These are phyloP conservation scores for Chloroceryle aenea DNA, from an alignment of 2,113 vertebrate species.

Conservation along the genomic window DNA sequence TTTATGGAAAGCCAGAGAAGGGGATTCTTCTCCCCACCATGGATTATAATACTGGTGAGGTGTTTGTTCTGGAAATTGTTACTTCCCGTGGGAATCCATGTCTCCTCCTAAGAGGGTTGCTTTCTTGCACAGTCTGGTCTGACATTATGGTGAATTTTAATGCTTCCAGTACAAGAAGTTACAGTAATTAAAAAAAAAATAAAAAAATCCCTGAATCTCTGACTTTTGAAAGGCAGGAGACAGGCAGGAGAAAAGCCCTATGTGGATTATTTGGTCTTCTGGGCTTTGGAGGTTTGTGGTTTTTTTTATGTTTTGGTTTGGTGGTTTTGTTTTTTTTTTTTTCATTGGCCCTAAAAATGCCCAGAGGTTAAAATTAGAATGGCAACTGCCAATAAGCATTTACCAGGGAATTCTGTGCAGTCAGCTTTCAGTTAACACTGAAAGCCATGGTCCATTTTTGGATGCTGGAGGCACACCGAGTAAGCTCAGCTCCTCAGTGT, in stretches of 20 bases:
- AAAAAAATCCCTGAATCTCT: not conserved
- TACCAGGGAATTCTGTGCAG: not conserved
- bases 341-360: not conserved
- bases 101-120: not conserved
- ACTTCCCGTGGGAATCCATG: not conserved
- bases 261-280: not conserved
- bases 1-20: not conserved
- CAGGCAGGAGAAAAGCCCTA: not conserved
- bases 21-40: not conserved
- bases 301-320: no score
- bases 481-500: not conserved
- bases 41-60: not conserved
- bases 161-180: not conserved
- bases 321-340: not conserved
- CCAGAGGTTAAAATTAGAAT: constrained; percentile 4
- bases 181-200: not conserved
- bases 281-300: not conserved
- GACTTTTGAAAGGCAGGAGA: not conserved
- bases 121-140: not conserved
- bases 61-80: not conserved
- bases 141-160: not conserved
- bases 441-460: not conserved
- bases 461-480: not conserved
- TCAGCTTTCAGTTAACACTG: not conserved
- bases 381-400: not conserved